Evolutionary conservation across 2,888 invertebrate genomes (phyloP).

Genomic region (Microplitis manilae): DNA sequence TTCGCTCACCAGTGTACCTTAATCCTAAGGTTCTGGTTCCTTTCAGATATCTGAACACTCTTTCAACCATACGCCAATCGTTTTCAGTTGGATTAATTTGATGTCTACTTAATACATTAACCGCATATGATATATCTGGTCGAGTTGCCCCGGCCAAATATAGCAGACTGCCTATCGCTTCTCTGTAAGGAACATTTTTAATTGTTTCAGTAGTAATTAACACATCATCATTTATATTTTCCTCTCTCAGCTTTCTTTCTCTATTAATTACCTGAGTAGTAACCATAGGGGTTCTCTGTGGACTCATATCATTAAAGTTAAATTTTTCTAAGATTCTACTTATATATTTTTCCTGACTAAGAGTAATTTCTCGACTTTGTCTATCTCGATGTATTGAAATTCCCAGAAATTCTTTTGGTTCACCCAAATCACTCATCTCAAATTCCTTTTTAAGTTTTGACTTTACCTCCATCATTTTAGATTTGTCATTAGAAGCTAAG

Average conservation of each 20-base stretch:
- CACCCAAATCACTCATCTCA: conserved; percentile 45
- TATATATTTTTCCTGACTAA: conserved; percentile 21
- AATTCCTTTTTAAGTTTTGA: conserved; percentile 42
- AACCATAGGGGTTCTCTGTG: conserved; percentile 44
- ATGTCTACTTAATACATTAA: conserved; percentile 46
- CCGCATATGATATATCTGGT: conserved; percentile 41
- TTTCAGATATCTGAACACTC: conserved; percentile 43
- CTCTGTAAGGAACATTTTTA: neutral
- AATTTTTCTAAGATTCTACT: conserved; percentile 30
- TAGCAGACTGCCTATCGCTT: conserved; percentile 8
- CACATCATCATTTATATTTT: neutral
- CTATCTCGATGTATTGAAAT: conserved; percentile 40
- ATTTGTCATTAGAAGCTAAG: conserved; percentile 45
- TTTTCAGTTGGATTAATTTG: conserved; percentile 42
- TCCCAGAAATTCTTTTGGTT: conserved; percentile 45
- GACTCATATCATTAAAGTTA: neutral
- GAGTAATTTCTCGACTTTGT: conserved; percentile 24
- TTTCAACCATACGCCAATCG: conserved; percentile 39
- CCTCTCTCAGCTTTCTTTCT: conserved; percentile 2
- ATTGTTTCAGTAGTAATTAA: conserved; percentile 4
- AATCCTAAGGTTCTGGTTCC: conserved; percentile 37
- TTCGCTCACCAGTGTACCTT: conserved; percentile 29
- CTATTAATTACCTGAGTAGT: conserved; percentile 37
- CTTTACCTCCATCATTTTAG: conserved; percentile 46
- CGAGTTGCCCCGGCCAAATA: conserved; percentile 47